Evolutionary conservation across 2,888 invertebrate genomes (phyloP), one percentile per base, ranked within the genome.

Genomic region (Watsonalla binaria): DNA sequence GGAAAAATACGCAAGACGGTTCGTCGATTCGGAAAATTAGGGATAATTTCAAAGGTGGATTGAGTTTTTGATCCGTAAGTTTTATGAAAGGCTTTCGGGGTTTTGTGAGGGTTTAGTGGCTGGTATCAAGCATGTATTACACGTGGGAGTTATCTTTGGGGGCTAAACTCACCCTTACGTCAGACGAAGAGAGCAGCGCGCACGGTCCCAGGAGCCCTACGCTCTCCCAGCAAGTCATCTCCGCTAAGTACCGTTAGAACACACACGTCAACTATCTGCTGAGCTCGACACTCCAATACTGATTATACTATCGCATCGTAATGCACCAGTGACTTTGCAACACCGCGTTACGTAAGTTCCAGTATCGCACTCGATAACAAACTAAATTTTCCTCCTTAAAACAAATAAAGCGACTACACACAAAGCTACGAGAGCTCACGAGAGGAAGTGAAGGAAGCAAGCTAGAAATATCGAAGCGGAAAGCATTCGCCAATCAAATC

Each of bases 181-280:
- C 89, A 56, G 90, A 85, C 54, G 90, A 86, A 59, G 90, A 79
- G 54, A 91, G 90, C 54, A 91, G 85, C 71, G 91, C 90, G 75
- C 91, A 91, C 61, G 91, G 91, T 63, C 91, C 91, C 75, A 91
- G 83, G 59, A 91, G 83, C 69, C 91, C 90, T 80, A 91, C 90
- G 62, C 85, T 91, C 65, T 91, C 91, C 91, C 91, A 91, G 81
- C 91, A 91, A 80, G 91, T 91, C 91, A 91, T 91, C 66, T 78
- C 80, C 80, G 78, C 70, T 66, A 62, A 49, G 14, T 49, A 66
- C 56, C 66, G 70, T 61, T 62, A 61, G 64, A 68, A 61, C 74
- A 76, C 76, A 66, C 70, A 71, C 77, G 67, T 62, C 63, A 56
- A 65, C 66, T 61, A 70, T 70, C 71, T 72, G 67, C 69, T 69